Evolutionary conservation across 1,140 invertebrate species (phyloP), one percentile per base, ranked within the genome.

Genomic region (Globodera ellingtonae): DNA sequence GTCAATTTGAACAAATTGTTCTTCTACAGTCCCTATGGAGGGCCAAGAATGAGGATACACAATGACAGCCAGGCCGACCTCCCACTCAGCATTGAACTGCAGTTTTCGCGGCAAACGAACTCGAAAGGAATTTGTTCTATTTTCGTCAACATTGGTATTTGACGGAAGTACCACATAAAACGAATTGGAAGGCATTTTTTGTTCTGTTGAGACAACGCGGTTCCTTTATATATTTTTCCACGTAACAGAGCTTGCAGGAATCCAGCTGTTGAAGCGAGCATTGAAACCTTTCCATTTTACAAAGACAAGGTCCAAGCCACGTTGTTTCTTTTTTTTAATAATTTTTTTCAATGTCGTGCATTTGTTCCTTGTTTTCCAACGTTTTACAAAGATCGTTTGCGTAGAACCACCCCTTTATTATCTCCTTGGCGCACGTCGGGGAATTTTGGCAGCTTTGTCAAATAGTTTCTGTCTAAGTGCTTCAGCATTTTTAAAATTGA

Each of bases 331-430:
- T 18, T n/a, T 80, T 15, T 69, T 46, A 9, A 80, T 13, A 9
- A 76, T 52, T 70, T 72, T 18, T n/a, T 13, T 67, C 77, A 71
- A 79, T 79, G 18, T 67, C 44, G 79, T 76, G 47, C 15, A 47
- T 13, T 4, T 46, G 47, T 18, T 80, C 72, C 15, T 59, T 6
- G 9, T 50, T 10, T n/a, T 76, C 47, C 13, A 70, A 13, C 7
- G 85, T 89, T 89, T 84, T 72, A 72, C 80, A 72, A n/a, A 80
- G 52, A 56, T 82, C 81, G 35, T 81, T n/a, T 62, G 59, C 24
- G 62, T 78, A 81, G 75, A 76, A 74, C 44, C 79, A 48, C 71
- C 79, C 78, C 10, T 78, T 46, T 46, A 74, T 9, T 18, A 77
- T 15, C 0, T 73, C 65, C 59, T 46, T 66, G 78, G 35, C 35